Base-by-base conservation (phyloP, 2,888 invertebrate species). In the Scaptomyza polygonia region DNA sequence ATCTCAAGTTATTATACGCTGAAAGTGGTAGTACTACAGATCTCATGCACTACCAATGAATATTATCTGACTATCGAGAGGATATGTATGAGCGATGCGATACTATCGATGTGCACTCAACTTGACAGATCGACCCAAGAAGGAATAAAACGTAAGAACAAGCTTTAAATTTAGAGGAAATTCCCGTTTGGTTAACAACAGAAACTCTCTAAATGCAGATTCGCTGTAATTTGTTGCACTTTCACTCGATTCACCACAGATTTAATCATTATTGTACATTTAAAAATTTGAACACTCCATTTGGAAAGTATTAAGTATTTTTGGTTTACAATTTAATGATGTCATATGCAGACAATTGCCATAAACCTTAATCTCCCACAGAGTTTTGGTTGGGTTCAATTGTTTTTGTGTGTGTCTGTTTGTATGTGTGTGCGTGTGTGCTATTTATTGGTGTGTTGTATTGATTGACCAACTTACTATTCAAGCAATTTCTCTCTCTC, bases 391-490 rank as follows among this genome's bases (percentile, higher is more conserved):
- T 16, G 7, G 12, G 12, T 21, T 21, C 42, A 36, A 16, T 44
- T 21, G 18, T 1, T 1, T 39, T 2, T 36, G 34, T 14, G 32
- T 43, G n/a, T 21, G 21, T 3, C 1, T 21, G 3, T 21, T 25
- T 27, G 12, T 3, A 8, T 36, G 36, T 16, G 44, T 12, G 36
- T 39, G n/a, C n/a, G 14, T 39, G 14, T 39, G 39, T 44, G 14
- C 34, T 36, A n/a, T 27, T 11, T 32, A 14, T 36, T 36, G 18
- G 9, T 21, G 30, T 16, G 45, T 12, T 29, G n/a, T 34, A 65
- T 62, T 64, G 67, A 65, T 48, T 34, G 53, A 43, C 16, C 21
- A 43, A 42, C 49, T 30, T 43, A 42, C 42, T 30, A 48, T 32
- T 61, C 27, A 36, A 63, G 5, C 36, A 48, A 47, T 44, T 66